These are phyloP conservation scores for Adelosebastes latens DNA, from an alignment of 2,797 vertebrate species.

Conservation along the genomic window DNA sequence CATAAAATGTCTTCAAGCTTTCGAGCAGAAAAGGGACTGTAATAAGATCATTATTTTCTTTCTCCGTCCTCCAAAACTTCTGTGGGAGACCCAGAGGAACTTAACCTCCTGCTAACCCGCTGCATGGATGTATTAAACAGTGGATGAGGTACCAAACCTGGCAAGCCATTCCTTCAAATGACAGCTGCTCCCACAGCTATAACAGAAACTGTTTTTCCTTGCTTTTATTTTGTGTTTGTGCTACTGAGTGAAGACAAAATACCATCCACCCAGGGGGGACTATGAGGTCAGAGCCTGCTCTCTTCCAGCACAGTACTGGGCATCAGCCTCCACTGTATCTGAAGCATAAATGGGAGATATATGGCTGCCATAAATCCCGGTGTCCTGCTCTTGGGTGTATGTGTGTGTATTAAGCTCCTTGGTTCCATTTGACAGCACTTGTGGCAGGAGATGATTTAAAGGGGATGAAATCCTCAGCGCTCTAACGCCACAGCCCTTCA, in stretches of 20 bases:
- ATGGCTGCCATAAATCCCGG: constrained; percentile 69
- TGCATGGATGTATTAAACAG: constrained; percentile 12
- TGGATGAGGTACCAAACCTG: constrained; percentile 22
- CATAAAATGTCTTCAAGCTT: not conserved
- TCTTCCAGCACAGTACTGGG: constrained; percentile 30
- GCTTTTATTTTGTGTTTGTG: not conserved
- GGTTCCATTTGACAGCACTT: constrained; percentile 73
- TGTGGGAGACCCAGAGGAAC: not conserved
- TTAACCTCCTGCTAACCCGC: not conserved
- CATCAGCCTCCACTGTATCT: constrained; percentile 55
- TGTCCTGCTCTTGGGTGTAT: constrained; percentile 43
- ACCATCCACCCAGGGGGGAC: constrained; percentile 4
- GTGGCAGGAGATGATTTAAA: constrained; percentile 78
- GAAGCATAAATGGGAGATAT: constrained; percentile 68
- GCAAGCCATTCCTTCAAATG: constrained; percentile 16
- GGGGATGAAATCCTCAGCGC: constrained; percentile 66
- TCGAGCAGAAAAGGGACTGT: not conserved
- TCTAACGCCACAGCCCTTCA: constrained; percentile 71
- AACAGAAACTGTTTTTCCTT: not conserved
- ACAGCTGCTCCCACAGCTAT: constrained; percentile 24
- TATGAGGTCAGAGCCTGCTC: constrained; percentile 29
- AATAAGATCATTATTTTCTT: constrained; percentile 5
- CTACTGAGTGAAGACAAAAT: constrained; percentile 25
- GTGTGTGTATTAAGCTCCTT: constrained; percentile 59
- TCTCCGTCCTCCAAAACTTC: not conserved